phyloP scores from a whole-genome alignment of 2,888 invertebrate species.

The Diplolepis rosae region DNA sequence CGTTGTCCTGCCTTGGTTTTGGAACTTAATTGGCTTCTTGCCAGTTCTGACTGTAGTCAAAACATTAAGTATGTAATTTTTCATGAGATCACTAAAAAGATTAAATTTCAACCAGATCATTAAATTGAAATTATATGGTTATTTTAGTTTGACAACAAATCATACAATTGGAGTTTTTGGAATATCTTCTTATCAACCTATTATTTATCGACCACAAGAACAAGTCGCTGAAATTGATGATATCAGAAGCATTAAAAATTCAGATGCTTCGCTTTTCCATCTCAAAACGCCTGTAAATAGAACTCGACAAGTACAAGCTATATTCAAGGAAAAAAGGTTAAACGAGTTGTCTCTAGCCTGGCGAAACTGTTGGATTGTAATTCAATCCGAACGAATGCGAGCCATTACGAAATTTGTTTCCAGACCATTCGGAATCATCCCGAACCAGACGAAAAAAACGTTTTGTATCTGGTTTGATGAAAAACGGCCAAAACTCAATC shows the following conservation, averaged over 20 bases:
- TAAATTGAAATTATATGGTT: too few relatives aligned
- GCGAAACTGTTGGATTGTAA: too few relatives aligned
- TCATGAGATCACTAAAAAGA: not conserved
- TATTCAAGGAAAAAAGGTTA: slow-evolving; percentile 75
- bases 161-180: slow-evolving; percentile 82
- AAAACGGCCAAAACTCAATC: too few relatives aligned
- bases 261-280: slow-evolving; percentile 80
- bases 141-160: slow-evolving; percentile 75
- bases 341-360: too few relatives aligned
- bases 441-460: too few relatives aligned
- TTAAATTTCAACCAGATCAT: slow-evolving; percentile 4
- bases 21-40: slow-evolving; percentile 80
- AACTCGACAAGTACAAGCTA: slow-evolving; percentile 81
- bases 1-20: slow-evolving; percentile 83
- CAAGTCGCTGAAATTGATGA: slow-evolving; percentile 80
- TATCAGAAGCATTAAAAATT: slow-evolving; percentile 76
- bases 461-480: too few relatives aligned
- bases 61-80: slow-evolving; percentile 72
- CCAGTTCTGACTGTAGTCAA: slow-evolving; percentile 74
- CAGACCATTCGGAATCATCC: too few relatives aligned
- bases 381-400: too few relatives aligned
- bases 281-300: slow-evolving; percentile 77
- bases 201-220: slow-evolving; percentile 81
- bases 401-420: too few relatives aligned
- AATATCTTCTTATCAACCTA: slow-evolving; percentile 78